A percentile compares a stretch with the other conserved stretches of the same genome.
phyloP scores from a whole-genome alignment of 2,888 invertebrate genomes.

The Lithophane semibrunnea region DNA sequence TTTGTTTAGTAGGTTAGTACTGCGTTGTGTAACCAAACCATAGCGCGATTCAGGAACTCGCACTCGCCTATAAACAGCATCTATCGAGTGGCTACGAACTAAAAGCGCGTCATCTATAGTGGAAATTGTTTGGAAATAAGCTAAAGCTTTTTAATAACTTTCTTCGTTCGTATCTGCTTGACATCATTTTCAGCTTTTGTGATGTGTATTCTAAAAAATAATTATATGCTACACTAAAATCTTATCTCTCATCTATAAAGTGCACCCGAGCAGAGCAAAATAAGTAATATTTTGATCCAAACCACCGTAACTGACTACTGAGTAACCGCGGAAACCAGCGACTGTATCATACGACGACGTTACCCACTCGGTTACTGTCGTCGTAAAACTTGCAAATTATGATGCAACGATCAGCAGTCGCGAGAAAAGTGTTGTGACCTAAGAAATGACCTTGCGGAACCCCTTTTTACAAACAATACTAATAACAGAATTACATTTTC shows the following conservation, averaged over 20 bases:
- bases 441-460: slow-evolving; percentile 27
- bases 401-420: slow-evolving; percentile 22
- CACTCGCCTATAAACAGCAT: background rate
- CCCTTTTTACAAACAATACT: background rate
- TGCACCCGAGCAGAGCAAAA: background rate
- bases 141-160: too few species aligned
- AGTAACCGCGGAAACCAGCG: background rate
- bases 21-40: background rate
- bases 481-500: background rate
- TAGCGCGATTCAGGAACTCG: background rate
- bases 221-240: background rate
- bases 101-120: background rate
- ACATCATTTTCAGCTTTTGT: background rate
- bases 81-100: background rate
- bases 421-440: slow-evolving; percentile 8
- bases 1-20: background rate
- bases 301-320: slow-evolving; percentile 4
- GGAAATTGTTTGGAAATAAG: background rate
- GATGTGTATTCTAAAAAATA: too few species aligned
- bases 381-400: slow-evolving; percentile 4
- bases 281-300: background rate
- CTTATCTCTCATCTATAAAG: background rate
- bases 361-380: background rate
- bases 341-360: background rate
- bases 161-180: background rate